Evolutionary conservation across 2,113 vertebrate genomes (phyloP), one percentile per base, ranked within the genome.

Genomic region (Pogonocichla stellata): DNA sequence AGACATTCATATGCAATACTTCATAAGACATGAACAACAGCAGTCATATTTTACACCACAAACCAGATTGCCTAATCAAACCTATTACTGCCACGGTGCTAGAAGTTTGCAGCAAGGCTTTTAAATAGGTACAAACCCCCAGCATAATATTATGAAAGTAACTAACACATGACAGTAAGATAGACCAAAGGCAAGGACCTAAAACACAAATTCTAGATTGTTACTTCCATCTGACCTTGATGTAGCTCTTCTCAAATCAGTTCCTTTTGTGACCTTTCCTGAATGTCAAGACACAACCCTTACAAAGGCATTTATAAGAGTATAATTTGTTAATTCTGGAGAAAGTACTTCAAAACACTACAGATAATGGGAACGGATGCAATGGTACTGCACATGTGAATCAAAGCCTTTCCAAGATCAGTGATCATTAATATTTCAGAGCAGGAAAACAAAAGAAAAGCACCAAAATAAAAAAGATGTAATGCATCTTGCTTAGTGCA

Each of bases 401-500:
- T n/a, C 24, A 92, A 66, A 79, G 26, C 15, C 7, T 45, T 74
- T 29, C 36, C 50, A 45, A 51, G 11, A 47, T 0, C 1, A 5
- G 31, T 54, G 34, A 34, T 8, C 12, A 42, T 19, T 23, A 40
- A 23, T n/a, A 31, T 34, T 47, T 72, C 38, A n/a, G 38, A 42
- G 10, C 2, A 47, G 18, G 17, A 7, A 42, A 53, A 36, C 18
- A 33, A 14, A 7, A 12, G 8, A 56, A 2, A 4, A 11, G 13
- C 42, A 8, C 4, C 22, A 47, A 22, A 25, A 71, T 8, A 15
- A 48, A 40, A 83, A 42, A 24, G 19, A 10, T 36, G 8, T 19
- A 65, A 25, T 0, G 1, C 24, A 72, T 53, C 7, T 53, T 3
- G 0, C 16, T 23, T 51, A 57, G 14, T 8, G 9, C 26, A 72